These are phyloP conservation scores for Ditylenchus weischeri DNA, from an alignment of 2,888 invertebrate genomes.

Conservation along the genomic window DNA sequence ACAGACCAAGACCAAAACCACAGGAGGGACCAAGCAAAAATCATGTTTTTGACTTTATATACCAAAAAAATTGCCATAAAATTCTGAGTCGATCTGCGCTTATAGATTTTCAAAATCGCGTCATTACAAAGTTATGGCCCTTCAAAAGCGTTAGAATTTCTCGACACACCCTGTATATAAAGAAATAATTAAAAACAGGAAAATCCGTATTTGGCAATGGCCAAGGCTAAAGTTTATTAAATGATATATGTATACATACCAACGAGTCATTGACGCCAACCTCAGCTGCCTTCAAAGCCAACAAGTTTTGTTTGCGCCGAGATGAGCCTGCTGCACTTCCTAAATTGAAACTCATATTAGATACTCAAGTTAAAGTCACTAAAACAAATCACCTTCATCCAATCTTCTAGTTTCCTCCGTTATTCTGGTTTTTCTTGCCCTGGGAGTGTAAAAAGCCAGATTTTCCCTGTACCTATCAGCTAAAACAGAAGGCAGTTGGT, in stretches of 20 bases:
- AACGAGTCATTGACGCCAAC: not conserved
- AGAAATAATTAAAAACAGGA: too few relatives aligned
- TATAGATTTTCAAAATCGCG: too few relatives aligned
- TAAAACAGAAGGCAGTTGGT: conserved; percentile 22
- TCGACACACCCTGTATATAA: too few relatives aligned
- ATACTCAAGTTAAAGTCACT: not conserved
- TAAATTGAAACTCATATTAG: not conserved
- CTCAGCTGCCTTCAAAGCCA: conserved; percentile 10
- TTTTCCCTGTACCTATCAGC: conserved; percentile 21
- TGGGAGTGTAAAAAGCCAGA: conserved; percentile 22
- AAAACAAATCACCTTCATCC: conserved; percentile 5
- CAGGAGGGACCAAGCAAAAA: too few relatives aligned
- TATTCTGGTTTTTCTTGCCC: conserved; percentile 15
- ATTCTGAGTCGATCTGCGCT: too few relatives aligned
- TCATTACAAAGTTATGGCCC: too few relatives aligned
- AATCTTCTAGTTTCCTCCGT: conserved; percentile 7
- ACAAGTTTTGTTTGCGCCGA: conserved; percentile 30
- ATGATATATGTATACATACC: not conserved
- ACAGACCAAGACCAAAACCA: too few relatives aligned
- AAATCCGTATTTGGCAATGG: too few relatives aligned
- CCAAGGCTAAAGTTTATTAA: not conserved
- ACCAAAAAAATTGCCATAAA: too few relatives aligned
- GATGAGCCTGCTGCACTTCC: conserved; percentile 22
- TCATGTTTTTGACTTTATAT: too few relatives aligned
- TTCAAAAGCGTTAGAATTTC: too few relatives aligned